A percentile compares a stretch with the other conserved stretches of the same genome.
Conservation (phyloP, 2,797 vertebrate genomes). For the Sus cebifrons region DNA sequence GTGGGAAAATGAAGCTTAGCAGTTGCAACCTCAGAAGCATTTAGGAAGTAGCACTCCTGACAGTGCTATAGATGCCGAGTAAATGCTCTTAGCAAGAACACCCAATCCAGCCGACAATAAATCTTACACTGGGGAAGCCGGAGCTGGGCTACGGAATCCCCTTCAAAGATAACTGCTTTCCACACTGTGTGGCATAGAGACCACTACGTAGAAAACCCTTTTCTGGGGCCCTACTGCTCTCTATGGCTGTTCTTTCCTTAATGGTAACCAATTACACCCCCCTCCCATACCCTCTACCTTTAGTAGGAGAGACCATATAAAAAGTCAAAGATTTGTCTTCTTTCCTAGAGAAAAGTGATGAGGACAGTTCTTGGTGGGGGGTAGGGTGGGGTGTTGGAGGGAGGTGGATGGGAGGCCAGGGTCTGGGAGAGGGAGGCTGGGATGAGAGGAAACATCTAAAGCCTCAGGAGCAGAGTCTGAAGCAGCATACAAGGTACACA, state of each 20-base stretch:
- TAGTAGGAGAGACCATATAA: not conserved
- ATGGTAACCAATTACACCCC: not conserved
- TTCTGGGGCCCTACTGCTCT: not conserved
- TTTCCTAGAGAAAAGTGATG: constrained; percentile 8
- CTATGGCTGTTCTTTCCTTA: constrained; percentile 21
- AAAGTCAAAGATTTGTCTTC: not conserved
- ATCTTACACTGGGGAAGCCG: constrained; percentile 74
- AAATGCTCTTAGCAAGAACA: constrained; percentile 82
- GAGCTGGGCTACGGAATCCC: constrained; percentile 71
- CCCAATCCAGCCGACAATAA: constrained; percentile 75
- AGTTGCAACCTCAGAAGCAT: constrained; percentile 77
- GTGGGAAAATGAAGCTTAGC: constrained; percentile 75
- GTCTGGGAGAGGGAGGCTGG: too few species aligned
- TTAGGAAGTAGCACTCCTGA: constrained; percentile 77
- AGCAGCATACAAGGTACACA: not conserved
- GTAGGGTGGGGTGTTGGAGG: too few species aligned
- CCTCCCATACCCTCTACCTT: not conserved
- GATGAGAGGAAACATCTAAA: not conserved
- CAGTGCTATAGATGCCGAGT: constrained; percentile 69
- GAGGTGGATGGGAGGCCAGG: too few species aligned
- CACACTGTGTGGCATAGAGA: constrained; percentile 55
- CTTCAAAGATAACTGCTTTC: constrained; percentile 80
- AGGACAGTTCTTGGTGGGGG: not conserved
- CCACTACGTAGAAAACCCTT: constrained; percentile 26
- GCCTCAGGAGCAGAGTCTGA: not conserved